Percentiles rank a stretch among this genome's conserved stretches.
Evolutionary conservation across 2,888 invertebrate genomes (phyloP).

Genomic region (Marasmarcha lunaedactyla): DNA sequence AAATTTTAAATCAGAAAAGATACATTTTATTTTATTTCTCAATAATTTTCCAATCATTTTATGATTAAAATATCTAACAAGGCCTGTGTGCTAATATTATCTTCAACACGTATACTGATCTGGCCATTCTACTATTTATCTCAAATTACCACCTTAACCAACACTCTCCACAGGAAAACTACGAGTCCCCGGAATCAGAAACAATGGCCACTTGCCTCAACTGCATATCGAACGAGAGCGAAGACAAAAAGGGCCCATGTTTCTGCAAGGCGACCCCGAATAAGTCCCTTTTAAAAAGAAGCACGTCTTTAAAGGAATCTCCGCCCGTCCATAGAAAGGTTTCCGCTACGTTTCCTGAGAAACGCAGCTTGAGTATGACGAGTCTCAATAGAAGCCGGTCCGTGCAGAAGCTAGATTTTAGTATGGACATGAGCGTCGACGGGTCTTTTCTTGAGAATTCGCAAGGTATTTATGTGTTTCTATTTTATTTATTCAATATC

Average conservation of each 20-base stretch:
- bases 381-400: conserved; percentile 56
- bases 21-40: no score
- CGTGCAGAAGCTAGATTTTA: conserved; percentile 63
- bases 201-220: conserved; percentile 50
- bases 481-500: neutral
- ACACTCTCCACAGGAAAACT: conserved; percentile 39
- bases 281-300: conserved; percentile 36
- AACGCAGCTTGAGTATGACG: conserved; percentile 50
- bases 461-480: conserved; percentile 34
- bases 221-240: conserved; percentile 32
- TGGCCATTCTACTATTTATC: no score
- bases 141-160: no score
- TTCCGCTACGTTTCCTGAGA: conserved; percentile 38
- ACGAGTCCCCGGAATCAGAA: conserved; percentile 52
- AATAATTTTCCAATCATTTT: no score
- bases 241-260: conserved; percentile 33
- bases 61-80: no score
- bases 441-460: conserved; percentile 47
- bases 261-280: conserved; percentile 45
- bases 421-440: conserved; percentile 66
- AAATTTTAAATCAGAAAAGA: no score
- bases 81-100: no score
- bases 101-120: no score
- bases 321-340: conserved; percentile 36
- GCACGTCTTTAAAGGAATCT: conserved; percentile 49